Base-by-base conservation (phyloP, 2,113 vertebrate genomes). In the Colistium nudipinnis region DNA sequence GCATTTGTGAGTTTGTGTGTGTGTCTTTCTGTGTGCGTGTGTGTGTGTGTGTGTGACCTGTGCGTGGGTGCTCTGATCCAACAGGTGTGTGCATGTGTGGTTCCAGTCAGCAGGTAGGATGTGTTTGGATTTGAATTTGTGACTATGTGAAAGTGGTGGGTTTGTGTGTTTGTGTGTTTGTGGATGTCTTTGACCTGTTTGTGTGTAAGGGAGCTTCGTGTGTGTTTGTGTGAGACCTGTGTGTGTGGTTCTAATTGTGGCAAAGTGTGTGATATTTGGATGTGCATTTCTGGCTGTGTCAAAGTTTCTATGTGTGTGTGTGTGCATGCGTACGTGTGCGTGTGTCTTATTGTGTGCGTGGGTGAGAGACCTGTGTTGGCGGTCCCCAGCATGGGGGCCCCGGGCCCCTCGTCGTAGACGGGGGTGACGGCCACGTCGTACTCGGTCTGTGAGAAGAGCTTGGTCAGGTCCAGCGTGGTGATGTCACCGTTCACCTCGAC, bases 371-470 rank as follows among this genome's bases (percentile, higher is more conserved):
- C 95, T 81, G 97, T 99, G 51, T 93, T 90, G 24, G 92, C 95
- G 1, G 73, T 88, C 33, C 93, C 93, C 7, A 79, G 76, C 89
- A 91, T 87, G 0, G 94, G 92, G 1, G 65, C 39, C 12, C 92
- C 96, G 2, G 91, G 80, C 3, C 96, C 97, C n/a, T 92, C 93
- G 0, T 94, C 95, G 0, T 96, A 97, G 0, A 95, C 48, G 0
- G 98, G 95, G 20, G 93, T 94, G 33, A 99, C 93, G 0, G 91
- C 92, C 36, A 97, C 78, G 0, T 95, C 91, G 54, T 99, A 98
- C 31, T 93, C 88, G 0, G 94, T 96, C 88, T 95, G 95, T 7
- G 98, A 99, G 28, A 89, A 80, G 36, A 99, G 95, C 62, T 90
- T 87, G 57, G 74, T 66, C 59, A 99, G 93, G 35, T 74, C 71